These are phyloP conservation scores for Melierax canorus DNA, from an alignment of 2,113 vertebrate genomes.

Conservation along the genomic window DNA sequence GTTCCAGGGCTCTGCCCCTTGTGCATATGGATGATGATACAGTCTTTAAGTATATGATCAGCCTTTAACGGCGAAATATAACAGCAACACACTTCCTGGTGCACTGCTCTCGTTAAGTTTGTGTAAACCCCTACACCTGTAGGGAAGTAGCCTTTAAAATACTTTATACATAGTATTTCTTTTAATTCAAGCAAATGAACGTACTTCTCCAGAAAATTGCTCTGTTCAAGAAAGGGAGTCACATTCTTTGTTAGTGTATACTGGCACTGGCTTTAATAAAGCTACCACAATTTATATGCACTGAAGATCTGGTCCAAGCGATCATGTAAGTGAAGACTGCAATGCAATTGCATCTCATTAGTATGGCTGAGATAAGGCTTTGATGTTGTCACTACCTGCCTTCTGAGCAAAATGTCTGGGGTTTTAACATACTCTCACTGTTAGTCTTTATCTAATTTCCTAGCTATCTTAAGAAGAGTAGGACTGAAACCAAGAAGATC, in stretches of 20 bases:
- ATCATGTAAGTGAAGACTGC: slow-evolving; percentile 24
- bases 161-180: neutral
- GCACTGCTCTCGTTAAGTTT: neutral
- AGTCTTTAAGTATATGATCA: neutral
- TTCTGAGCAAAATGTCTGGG: neutral
- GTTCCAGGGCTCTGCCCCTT: neutral
- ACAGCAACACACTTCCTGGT: neutral
- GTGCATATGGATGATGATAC: neutral
- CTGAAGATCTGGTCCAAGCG: neutral
- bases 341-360: slow-evolving; percentile 11
- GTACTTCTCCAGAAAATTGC: neutral
- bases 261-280: neutral
- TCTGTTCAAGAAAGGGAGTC: neutral
- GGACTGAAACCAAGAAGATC: neutral
- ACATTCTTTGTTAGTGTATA: neutral
- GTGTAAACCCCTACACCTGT: neutral
- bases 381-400: neutral
- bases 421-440: neutral
- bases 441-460: neutral
- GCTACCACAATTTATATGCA: neutral
- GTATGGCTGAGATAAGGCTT: neutral
- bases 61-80: neutral
- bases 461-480: neutral
- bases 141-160: neutral
- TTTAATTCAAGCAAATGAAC: neutral